These are phyloP conservation scores for Gasteruption jaculator DNA, from an alignment of 2,888 invertebrate genomes.

Conservation along the genomic window DNA sequence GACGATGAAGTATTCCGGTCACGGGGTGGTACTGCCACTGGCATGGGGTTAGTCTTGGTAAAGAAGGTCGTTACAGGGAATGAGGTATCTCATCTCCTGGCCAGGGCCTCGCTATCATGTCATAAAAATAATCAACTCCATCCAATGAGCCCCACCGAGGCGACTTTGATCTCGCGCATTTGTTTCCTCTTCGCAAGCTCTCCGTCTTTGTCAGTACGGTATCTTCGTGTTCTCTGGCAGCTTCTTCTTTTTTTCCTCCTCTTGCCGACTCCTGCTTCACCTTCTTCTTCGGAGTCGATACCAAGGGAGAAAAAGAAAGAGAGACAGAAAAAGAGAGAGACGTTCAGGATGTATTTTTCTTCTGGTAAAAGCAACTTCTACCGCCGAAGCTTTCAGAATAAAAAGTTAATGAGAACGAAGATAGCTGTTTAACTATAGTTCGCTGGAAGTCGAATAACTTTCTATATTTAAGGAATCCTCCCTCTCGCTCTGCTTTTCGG, in stretches of 20 bases:
- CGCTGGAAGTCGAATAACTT: no score
- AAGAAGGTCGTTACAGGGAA: conserved; percentile 19
- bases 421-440: no score
- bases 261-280: conserved; percentile 10
- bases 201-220: no score
- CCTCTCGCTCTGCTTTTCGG: no score
- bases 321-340: conserved; percentile 16
- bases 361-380: conserved; percentile 39
- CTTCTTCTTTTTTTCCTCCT: conserved; percentile 10
- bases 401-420: conserved; percentile 52
- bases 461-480: no score
- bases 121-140: conserved; percentile 52
- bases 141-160: conserved; percentile 40
- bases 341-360: conserved; percentile 31
- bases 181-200: no score
- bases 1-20: conserved; percentile 45
- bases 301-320: conserved; percentile 18
- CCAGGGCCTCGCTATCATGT: conserved; percentile 42
- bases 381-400: conserved; percentile 46
- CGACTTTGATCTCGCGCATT: conserved; percentile 49
- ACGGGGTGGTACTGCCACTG: conserved; percentile 37
- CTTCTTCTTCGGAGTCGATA: conserved; percentile 19
- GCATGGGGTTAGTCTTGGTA: conserved; percentile 25
- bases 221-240: not conserved
- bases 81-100: conserved; percentile 39